phyloP scores from a whole-genome alignment of 2,888 invertebrate genomes.

The Nemoura dubitans region DNA sequence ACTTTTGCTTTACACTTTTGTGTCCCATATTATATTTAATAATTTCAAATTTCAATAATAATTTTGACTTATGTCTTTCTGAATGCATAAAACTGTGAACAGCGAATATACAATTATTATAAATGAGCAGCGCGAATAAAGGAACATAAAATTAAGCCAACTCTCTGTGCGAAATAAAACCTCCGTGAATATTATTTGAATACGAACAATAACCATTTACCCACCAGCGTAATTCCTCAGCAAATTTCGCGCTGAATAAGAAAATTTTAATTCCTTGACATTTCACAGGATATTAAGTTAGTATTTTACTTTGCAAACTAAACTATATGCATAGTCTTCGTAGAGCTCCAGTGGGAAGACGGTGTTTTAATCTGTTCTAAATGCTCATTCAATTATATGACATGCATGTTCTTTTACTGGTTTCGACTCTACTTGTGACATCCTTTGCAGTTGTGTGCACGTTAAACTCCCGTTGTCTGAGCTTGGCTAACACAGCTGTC shows the following conservation, averaged over 20 bases:
- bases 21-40: too few species aligned
- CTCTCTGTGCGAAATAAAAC: not conserved
- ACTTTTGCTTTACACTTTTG: too few species aligned
- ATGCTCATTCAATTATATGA: slow-evolving; percentile 31
- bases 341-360: not conserved
- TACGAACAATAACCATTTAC: slow-evolving; percentile 24
- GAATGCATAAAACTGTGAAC: not conserved
- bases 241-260: not conserved
- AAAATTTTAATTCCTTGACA: slow-evolving; percentile 21
- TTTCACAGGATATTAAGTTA: slow-evolving; percentile 12
- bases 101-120: not conserved
- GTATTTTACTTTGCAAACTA: not conserved
- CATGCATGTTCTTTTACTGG: slow-evolving; percentile 17
- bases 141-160: not conserved
- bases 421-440: not conserved
- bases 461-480: not conserved
- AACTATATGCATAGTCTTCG: not conserved
- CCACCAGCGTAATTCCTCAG: not conserved
- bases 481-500: not conserved
- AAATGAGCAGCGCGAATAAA: not conserved
- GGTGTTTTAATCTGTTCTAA: slow-evolving; percentile 19
- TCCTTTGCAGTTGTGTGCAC: not conserved
- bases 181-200: slow-evolving; percentile 30
- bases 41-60: not conserved
- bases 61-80: not conserved